Conservation (phyloP, 1,140 invertebrate species). For the Micrasema minimum region DNA sequence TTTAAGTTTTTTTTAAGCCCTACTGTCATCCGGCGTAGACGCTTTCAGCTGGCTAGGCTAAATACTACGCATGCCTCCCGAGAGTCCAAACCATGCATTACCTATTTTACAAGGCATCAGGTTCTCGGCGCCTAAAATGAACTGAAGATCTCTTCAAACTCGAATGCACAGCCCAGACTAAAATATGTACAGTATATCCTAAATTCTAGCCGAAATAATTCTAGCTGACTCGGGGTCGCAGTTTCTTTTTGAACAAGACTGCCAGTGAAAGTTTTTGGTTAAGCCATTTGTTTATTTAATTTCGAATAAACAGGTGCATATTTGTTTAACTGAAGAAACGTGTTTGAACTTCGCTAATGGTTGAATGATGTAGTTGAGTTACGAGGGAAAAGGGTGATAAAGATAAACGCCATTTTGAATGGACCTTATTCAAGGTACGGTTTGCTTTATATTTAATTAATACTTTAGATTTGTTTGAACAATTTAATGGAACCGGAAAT, state of each 20-base stretch:
- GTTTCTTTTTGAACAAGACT: constrained; percentile 14
- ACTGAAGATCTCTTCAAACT: too few relatives aligned
- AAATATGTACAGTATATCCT: constrained; percentile 20
- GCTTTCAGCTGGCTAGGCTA: too few relatives aligned
- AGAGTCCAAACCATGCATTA: too few relatives aligned
- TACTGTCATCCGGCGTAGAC: too few relatives aligned
- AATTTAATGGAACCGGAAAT: not conserved
- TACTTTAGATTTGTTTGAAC: not conserved
- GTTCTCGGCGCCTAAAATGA: too few relatives aligned
- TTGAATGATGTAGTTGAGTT: constrained; percentile 12
- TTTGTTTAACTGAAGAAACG: constrained; percentile 29
- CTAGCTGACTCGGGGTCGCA: not conserved
- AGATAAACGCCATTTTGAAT: not conserved
- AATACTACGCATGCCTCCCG: too few relatives aligned
- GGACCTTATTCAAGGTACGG: not conserved
- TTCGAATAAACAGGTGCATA: constrained; percentile 35
- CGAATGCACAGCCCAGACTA: too few relatives aligned
- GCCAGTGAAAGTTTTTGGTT: constrained; percentile 32
- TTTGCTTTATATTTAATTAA: not conserved
- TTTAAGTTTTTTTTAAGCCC: too few relatives aligned
- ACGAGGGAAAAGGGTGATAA: not conserved
- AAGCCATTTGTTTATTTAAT: constrained; percentile 35
- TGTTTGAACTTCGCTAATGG: constrained; percentile 17
- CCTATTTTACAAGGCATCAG: too few relatives aligned
- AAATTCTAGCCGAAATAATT: constrained; percentile 25